A percentile compares a stretch with the other conserved stretches of the same genome.
Evolutionary conservation across 2,888 invertebrate species (phyloP).

Genomic region (Rhopalosiphum nymphaeae): DNA sequence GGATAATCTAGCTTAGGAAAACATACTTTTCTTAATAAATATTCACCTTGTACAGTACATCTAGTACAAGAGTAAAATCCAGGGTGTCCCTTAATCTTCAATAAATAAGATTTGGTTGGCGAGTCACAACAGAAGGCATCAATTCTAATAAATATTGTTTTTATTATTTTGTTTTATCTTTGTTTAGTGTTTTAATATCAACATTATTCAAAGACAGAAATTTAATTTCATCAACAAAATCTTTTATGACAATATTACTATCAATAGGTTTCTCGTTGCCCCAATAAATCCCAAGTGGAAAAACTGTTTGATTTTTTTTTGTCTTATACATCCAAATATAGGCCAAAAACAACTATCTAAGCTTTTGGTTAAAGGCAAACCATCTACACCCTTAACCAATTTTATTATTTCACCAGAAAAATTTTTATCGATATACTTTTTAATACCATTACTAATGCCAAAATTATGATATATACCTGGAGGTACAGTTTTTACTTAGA

Average conservation of each 20-base stretch:
- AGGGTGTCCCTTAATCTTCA: constrained; percentile 67
- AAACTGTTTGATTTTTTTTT: constrained; percentile 51
- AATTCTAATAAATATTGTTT: constrained; percentile 9
- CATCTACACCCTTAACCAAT: constrained; percentile 64
- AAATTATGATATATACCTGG: constrained; percentile 48
- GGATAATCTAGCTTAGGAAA: constrained; percentile 42
- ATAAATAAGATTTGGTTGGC: too few species aligned
- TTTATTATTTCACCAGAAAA: constrained; percentile 20
- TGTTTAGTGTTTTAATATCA: constrained; percentile 49
- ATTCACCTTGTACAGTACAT: constrained; percentile 38
- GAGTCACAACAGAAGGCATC: constrained; percentile 66
- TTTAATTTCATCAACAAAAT: constrained; percentile 67
- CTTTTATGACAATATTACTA: constrained; percentile 66
- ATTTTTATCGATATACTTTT: constrained; percentile 10
- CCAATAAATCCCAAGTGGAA: constrained; percentile 43
- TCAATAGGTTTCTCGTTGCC: constrained; percentile 67
- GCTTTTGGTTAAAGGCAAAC: constrained; percentile 66
- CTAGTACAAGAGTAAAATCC: constrained; percentile 67
- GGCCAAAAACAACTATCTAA: constrained; percentile 66
- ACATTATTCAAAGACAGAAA: constrained; percentile 63
- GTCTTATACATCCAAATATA: constrained; percentile 64
- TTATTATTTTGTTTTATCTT: constrained; percentile 50
- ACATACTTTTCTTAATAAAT: constrained; percentile 22
- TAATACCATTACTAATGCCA: constrained; percentile 39
- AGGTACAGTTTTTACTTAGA: constrained; percentile 15